Percentiles rank a stretch among this genome's conserved stretches.
These are phyloP conservation scores for Eupeodes luniger DNA, from an alignment of 2,888 invertebrate genomes.

Conservation along the genomic window DNA sequence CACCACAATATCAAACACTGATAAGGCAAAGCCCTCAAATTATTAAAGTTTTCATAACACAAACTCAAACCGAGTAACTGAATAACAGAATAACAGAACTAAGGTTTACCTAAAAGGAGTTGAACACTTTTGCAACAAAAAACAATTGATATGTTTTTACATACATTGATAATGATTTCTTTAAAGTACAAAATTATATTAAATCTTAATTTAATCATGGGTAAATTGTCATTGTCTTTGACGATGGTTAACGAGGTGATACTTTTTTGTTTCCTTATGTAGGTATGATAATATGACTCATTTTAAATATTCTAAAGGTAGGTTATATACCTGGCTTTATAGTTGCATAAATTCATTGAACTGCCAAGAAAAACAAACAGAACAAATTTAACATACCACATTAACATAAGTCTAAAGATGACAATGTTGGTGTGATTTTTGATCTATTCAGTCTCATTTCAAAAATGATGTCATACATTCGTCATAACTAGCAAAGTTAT, in stretches of 20 bases:
- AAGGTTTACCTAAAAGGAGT: no score
- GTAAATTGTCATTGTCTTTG: neutral
- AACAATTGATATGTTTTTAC: no score
- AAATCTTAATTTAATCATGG: neutral
- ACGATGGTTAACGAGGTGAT: neutral
- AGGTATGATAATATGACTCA: slow-evolving; percentile 8
- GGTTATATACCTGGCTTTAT: neutral
- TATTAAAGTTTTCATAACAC: no score
- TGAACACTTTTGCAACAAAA: no score
- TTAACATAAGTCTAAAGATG: neutral
- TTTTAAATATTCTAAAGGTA: neutral
- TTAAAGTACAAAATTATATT: no score
- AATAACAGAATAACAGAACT: no score
- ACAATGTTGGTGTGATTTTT: neutral
- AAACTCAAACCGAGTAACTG: no score
- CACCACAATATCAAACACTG: neutral
- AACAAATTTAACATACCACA: neutral
- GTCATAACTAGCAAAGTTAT: slow-evolving; percentile 26
- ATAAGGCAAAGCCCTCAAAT: neutral
- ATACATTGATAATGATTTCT: no score
- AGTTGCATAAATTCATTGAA: slow-evolving; percentile 32
- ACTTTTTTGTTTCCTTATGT: neutral
- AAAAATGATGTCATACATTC: slow-evolving; percentile 56
- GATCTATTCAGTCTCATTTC: slow-evolving; percentile 1
- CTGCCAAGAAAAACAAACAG: slow-evolving; percentile 10